Base-by-base conservation (phyloP, 1,140 invertebrate genomes). In the Ooceraea biroi region DNA sequence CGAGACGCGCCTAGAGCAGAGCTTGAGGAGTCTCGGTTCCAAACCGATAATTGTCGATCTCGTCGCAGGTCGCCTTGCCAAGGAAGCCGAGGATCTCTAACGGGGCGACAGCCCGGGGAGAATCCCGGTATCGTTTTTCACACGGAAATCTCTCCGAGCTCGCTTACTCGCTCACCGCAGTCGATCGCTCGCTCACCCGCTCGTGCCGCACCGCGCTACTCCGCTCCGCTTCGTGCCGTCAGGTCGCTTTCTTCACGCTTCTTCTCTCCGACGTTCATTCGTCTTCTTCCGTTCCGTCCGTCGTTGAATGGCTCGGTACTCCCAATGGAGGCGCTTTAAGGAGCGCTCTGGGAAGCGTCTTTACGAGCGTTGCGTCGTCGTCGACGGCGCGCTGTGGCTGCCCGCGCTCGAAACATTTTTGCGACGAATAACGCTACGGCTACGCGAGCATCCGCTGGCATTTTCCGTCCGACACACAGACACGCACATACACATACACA, bases 91-190 rank as follows among this genome's bases (percentile, higher is more conserved):
- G 48, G 83, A 77, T 82, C 76, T 69, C 41, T 7, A 30, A 55
- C 71, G 50, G 36, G 36, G 41, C 61, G 71, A 72, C 83, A 82
- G 58, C 84, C 27, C 44, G 46, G 41, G 44, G 50, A 74, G 76
- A 83, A 69, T 83, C 73, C 61, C 36, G 30, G 76, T 84, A 80
- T 84, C 83, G 83, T 84, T 84, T 84, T 84, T 84, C 76, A 84
- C 61, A 27, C 74, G 83, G 36, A 80, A 82, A 84, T 80, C 76
- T 80, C 73, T 48, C 83, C 65, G 58, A 69, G 50, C 65, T 50
- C 14, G 19, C 58, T 36, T 36, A 8, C 52, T n/a, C 17, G 76
- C 48, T n/a, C 73, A 17, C 7, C 30, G 60, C n/a, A 76, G 57
- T 76, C 73, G 73, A 76, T 78, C 74, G 66, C 78, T 61, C 25